Conservation (phyloP, 2,797 vertebrate species). For the Mormyrops attenuatus region DNA sequence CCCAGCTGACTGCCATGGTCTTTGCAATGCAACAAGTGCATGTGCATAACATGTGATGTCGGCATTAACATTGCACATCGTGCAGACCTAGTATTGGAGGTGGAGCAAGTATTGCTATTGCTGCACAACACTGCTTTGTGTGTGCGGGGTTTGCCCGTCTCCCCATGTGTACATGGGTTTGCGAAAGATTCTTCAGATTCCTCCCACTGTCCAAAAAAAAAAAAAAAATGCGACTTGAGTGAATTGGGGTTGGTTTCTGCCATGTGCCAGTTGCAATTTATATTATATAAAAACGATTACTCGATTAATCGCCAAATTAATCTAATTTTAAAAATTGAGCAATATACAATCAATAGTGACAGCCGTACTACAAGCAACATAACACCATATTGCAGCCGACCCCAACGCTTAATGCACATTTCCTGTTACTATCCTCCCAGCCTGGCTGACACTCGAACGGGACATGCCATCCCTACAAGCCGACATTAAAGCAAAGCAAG, state of each 20-base stretch:
- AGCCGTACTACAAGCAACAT: background rate
- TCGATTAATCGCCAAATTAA: too few relatives aligned
- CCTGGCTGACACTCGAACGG: background rate
- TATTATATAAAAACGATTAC: too few relatives aligned
- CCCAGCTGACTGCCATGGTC: background rate
- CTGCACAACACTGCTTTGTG: background rate
- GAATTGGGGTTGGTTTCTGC: too few relatives aligned
- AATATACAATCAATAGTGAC: background rate
- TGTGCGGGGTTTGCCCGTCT: background rate
- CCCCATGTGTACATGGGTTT: background rate
- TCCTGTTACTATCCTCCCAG: background rate
- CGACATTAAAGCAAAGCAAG: background rate
- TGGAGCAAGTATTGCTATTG: background rate
- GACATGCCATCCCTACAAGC: background rate
- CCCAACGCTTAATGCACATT: background rate
- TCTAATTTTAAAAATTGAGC: too few relatives aligned
- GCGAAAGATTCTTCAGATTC: background rate
- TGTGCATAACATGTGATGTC: background rate
- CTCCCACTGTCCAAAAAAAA: background rate
- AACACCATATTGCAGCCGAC: background rate
- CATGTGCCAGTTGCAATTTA: too few relatives aligned
- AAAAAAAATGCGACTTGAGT: background rate
- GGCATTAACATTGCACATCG: background rate
- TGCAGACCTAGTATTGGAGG: background rate
- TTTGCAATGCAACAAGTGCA: background rate